Evolutionary conservation across 2,888 invertebrate genomes (phyloP), one percentile per base, ranked within the genome.

Genomic region (Ormyrus labotus): DNA sequence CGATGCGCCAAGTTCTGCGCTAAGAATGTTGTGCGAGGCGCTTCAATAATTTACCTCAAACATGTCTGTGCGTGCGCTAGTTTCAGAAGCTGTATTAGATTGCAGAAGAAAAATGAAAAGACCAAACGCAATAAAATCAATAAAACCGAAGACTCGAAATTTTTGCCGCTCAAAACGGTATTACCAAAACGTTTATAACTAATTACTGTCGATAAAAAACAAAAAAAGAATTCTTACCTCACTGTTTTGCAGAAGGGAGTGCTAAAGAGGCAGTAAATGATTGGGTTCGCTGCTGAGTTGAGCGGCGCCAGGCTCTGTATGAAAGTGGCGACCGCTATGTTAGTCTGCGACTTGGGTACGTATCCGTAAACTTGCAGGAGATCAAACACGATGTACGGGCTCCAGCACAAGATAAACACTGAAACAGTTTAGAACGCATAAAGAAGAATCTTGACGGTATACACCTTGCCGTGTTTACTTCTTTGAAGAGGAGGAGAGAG

Each of bases 401-500:
- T 97, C 98, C 98, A 98, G 92, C 98, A 98, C 8, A 98, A 91
- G 83, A 98, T 95, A 91, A 98, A 98, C 55, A 97, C 98, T 97
- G 93, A 0, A 93, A 93, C 83, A 87, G 87, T 60, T 50, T 10
- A 51, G 34, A 34, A 34, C 34, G 34, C 34, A 34, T 34, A 4
- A 34, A 34, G 4, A 34, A 34, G 34, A 34, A 34, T 4, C 34
- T 34, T 4, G 34, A 34, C 34, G 34, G 34, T 34, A 34, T 4
- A 34, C 34, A 34, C 34, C 34, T 34, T 34, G 3, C 3, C 34
- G 34, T 34, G 34, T 34, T 34, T 34, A 34, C 34, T 34, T 34
- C 34, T 34, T 34, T 34, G 34, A 34, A 34, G 34, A 34, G 34
- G 34, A 34, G 19, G 19, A 19, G 13, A n/a, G 34, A 34, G 34